A percentile compares a stretch with the other conserved stretches of the same genome.
Conservation (phyloP, 2,888 invertebrate genomes). For the Brachyptera putata region DNA sequence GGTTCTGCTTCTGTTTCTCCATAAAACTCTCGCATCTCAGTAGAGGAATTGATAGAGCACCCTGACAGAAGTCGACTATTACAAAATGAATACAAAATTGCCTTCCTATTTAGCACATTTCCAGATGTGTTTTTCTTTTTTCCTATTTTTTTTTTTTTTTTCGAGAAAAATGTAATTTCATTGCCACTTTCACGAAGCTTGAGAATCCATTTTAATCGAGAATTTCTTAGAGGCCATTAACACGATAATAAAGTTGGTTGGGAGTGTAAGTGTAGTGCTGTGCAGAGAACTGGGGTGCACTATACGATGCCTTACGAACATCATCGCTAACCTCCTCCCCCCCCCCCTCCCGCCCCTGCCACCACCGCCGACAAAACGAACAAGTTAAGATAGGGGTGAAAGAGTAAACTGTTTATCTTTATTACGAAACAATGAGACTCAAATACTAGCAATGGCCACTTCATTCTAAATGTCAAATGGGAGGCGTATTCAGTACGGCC, state of each 20-base stretch:
- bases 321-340: no score
- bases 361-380: no score
- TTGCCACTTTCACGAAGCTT: slow-evolving; percentile 24
- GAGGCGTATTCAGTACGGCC: no score
- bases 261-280: neutral
- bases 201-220: slow-evolving; percentile 26
- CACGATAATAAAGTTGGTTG: slow-evolving; percentile 27
- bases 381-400: neutral
- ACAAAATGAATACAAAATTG: slow-evolving; percentile 15
- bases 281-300: neutral
- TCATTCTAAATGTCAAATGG: no score
- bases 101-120: slow-evolving; percentile 23
- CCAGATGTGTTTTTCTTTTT: slow-evolving; percentile 21
- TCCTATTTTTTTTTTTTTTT: neutral
- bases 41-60: neutral
- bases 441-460: no score
- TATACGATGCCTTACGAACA: no score
- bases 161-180: slow-evolving; percentile 24
- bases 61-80: slow-evolving; percentile 6
- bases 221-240: slow-evolving; percentile 24
- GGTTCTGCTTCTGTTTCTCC: slow-evolving; percentile 24
- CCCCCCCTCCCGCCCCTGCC: no score
- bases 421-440: neutral
- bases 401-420: neutral
- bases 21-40: slow-evolving; percentile 27